Evolutionary conservation across 1,140 invertebrate genomes (phyloP).

Genomic region (Drosophila punjabiensis): DNA sequence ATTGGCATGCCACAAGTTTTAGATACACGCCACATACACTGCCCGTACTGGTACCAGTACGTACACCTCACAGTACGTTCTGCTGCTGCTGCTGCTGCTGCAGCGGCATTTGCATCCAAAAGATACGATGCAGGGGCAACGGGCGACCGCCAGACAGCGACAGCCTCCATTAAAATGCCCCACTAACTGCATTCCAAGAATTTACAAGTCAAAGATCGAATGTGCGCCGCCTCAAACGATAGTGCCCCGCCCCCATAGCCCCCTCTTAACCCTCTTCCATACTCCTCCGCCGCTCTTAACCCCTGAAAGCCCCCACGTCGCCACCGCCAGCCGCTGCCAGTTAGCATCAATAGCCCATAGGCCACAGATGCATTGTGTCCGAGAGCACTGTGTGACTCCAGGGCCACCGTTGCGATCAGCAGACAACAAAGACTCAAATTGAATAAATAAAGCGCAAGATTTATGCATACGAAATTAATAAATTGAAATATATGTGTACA

Average conservation of each 20-base stretch:
- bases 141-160: constrained; percentile 29
- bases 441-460: constrained; percentile 81
- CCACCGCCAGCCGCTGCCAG: neutral
- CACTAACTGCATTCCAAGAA: constrained; percentile 83
- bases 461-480: constrained; percentile 83
- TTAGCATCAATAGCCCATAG: constrained; percentile 17
- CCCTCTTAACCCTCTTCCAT: constrained; percentile 5
- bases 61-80: constrained; percentile 8
- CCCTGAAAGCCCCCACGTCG: neutral
- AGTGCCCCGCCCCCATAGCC: constrained; percentile 32
- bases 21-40: constrained; percentile 19
- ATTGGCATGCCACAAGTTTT: constrained; percentile 32
- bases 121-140: constrained; percentile 36
- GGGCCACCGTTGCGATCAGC: constrained; percentile 66
- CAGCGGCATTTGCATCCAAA: constrained; percentile 51
- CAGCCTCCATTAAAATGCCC: constrained; percentile 77
- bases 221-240: constrained; percentile 67
- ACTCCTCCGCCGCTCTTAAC: constrained; percentile 9
- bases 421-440: constrained; percentile 83
- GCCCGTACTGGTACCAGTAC: neutral
- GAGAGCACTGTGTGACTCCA: constrained; percentile 37
- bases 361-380: constrained; percentile 45
- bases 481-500: constrained; percentile 78
- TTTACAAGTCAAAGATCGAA: constrained; percentile 83
- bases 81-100: neutral